Percentiles rank a stretch among this genome's conserved stretches.
Evolutionary conservation across 2,113 vertebrate genomes (phyloP).

Genomic region (Onychorhynchus coronatus): DNA sequence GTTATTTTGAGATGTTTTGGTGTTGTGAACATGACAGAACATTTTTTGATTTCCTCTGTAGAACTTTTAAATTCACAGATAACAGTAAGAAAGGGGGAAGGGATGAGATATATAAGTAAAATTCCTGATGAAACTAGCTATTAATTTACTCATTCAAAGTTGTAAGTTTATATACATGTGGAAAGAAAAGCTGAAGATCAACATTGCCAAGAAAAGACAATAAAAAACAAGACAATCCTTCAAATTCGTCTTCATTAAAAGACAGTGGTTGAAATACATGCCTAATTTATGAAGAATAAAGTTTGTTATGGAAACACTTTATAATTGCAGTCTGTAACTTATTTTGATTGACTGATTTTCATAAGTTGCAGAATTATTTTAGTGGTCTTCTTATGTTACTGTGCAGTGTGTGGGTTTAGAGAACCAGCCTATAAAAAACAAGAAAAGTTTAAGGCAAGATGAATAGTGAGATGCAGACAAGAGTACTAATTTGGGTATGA

Average conservation of each 20-base stretch:
- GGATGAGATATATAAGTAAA: accelerated
- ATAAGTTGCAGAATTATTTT: not conserved
- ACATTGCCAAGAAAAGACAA: not conserved
- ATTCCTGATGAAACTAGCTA: not conserved
- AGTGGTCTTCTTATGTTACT: not conserved
- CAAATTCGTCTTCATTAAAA: not conserved
- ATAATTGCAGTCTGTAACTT: not conserved
- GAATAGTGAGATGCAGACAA: not conserved
- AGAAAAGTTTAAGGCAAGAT: not conserved
- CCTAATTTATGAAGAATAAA: not conserved
- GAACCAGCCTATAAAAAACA: not conserved
- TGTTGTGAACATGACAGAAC: not conserved
- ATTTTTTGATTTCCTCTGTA: not conserved
- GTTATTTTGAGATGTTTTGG: not conserved
- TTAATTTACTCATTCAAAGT: not conserved
- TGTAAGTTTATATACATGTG: not conserved
- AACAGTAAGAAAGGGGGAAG: not conserved
- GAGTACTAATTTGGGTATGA: not conserved
- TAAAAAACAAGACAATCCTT: not conserved
- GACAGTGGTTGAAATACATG: not conserved
- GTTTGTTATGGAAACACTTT: not conserved
- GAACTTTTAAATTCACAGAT: not conserved
- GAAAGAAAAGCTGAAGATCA: not conserved
- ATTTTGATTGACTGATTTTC: not conserved
- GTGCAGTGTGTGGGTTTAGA: not conserved